phyloP scores from a whole-genome alignment of 2,888 invertebrate genomes.

The Drosophila falleni region DNA sequence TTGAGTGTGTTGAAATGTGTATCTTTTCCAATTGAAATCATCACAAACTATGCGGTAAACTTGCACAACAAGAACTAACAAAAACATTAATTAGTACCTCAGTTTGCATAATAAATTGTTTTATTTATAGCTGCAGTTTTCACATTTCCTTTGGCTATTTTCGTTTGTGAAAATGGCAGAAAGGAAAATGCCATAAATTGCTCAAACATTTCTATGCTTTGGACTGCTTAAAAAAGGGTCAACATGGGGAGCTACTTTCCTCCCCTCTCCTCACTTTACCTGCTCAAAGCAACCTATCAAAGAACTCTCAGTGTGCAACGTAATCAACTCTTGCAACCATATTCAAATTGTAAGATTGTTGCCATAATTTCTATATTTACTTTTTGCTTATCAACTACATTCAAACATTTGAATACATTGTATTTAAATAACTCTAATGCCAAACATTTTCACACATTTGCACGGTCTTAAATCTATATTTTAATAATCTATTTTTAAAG shows the following conservation, averaged over 20 bases:
- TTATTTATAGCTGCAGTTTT: slow-evolving; percentile 23
- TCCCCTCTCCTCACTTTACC: background rate
- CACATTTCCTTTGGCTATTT: slow-evolving; percentile 9
- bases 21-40: slow-evolving; percentile 12
- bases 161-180: slow-evolving; percentile 9
- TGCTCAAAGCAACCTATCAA: slow-evolving; percentile 16
- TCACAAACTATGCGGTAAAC: slow-evolving; percentile 23
- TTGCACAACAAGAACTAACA: slow-evolving; percentile 1
- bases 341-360: slow-evolving; percentile 3
- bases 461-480: background rate
- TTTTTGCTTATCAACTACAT: slow-evolving; percentile 4
- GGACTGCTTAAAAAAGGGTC: slow-evolving; percentile 31
- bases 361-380: background rate
- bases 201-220: slow-evolving; percentile 33
- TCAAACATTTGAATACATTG: slow-evolving; percentile 58
- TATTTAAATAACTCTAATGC: slow-evolving; percentile 52
- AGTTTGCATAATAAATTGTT: slow-evolving; percentile 43
- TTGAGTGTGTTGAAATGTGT: background rate
- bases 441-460: slow-evolving; percentile 17
- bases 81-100: slow-evolving; percentile 47
- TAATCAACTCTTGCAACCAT: slow-evolving; percentile 21
- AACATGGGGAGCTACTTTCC: slow-evolving; percentile 16
- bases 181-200: slow-evolving; percentile 34
- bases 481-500: slow-evolving; percentile 25
- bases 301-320: slow-evolving; percentile 19